Base-by-base conservation (phyloP, 2,797 vertebrate genomes). In the Euphonia xanthogaster region DNA sequence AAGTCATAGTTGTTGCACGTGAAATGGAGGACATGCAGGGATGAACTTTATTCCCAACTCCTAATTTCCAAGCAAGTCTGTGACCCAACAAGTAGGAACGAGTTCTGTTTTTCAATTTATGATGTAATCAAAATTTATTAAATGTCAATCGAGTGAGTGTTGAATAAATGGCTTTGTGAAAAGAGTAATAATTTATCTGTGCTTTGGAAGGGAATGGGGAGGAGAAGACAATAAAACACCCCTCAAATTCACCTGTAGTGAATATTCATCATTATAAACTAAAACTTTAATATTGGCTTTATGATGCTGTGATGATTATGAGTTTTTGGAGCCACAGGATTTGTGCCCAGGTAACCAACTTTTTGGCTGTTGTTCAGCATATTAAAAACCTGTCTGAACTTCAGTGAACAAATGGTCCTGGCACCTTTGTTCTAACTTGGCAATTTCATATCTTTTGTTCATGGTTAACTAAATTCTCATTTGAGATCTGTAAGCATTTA, bases 1-100 rank as follows among this genome's bases (percentile, higher is more conserved):
- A 51, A 23, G 12, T 33, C 6, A 0, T 4, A 19, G 13, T 23
- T 7, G 7, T 33, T 65, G 25, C 7, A 10, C 23, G 0, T 15
- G 1, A 19, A 53, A 16, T 14, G 17, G 30, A 53, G 20, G 27
- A 18, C 2, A 2, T 14, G 33, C 0, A 6, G 66, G 28, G 23
- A 44, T 58, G 55, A 66, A 27, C 67, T 67, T 61, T 6, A 40
- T 45, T 67, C 12, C 35, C 40, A 11, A 11, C 45, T 57, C 58
- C 14, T 8, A 1, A 7, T 66, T 86, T 57, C 17, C n/a, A 47
- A 67, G 12, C 28, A 51, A 55, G 12, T 27, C 33, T 42, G 2
- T 40, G 42, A 67, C 20, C 19, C 28, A 24, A 19, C 50, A 82
- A 51, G 2, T 7, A 63, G 23, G 14, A 45, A 14, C 7, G 24